Percentiles rank a stretch among this genome's conserved stretches.
phyloP scores from a whole-genome alignment of 64 coral and sea anemone genomes.

The Montipora sp. region DNA sequence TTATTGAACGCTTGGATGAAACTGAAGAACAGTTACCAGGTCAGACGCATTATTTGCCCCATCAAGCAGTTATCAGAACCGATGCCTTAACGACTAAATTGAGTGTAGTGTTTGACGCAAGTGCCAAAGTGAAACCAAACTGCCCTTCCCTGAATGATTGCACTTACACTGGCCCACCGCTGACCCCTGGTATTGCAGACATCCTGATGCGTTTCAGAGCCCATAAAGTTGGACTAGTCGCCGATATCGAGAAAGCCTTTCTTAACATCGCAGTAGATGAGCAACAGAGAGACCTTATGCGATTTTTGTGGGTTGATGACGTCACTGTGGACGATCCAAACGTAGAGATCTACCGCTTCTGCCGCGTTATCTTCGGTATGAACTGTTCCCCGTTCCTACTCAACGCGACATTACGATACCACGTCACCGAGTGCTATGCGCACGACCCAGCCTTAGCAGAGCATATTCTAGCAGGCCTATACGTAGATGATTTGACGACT shows the following conservation, averaged over 20 bases:
- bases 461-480: no score
- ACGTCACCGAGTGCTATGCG: background rate
- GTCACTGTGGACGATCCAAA: slow-evolving; percentile 8
- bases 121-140: slow-evolving; percentile 45
- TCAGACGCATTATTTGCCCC: slow-evolving; percentile 55
- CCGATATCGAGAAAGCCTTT: slow-evolving; percentile 56
- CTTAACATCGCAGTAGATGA: slow-evolving; percentile 41
- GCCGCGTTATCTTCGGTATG: no score
- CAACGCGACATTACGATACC: background rate
- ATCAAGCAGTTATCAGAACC: slow-evolving; percentile 50
- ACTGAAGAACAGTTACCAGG: slow-evolving; percentile 27
- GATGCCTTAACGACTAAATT: slow-evolving; percentile 70
- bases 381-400: background rate
- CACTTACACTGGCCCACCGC: slow-evolving; percentile 41
- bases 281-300: slow-evolving; percentile 42
- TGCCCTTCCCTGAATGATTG: slow-evolving; percentile 68
- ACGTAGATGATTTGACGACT: no score
- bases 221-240: slow-evolving; percentile 56
- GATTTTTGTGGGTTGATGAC: slow-evolving; percentile 52
- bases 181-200: slow-evolving; percentile 44
- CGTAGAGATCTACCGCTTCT: background rate
- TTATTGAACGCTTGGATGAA: slow-evolving; percentile 63
- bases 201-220: slow-evolving; percentile 74
- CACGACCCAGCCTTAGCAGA: no score
- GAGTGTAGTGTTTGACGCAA: slow-evolving; percentile 55